phyloP scores from a whole-genome alignment of 1,140 invertebrate genomes.

The Bombus vancouverensis region DNA sequence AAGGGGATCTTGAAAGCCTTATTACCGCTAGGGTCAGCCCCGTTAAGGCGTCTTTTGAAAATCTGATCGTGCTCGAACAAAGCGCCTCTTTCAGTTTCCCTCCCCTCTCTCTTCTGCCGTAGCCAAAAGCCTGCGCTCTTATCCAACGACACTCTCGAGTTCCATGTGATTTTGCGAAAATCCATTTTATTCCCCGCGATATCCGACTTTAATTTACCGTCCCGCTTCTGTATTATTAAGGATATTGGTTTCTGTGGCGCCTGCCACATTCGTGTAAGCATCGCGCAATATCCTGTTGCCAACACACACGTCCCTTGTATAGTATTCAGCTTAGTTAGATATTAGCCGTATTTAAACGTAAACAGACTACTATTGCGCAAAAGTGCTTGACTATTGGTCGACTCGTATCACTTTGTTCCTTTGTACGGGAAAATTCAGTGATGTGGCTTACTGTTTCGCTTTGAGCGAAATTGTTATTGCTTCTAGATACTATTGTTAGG shows the following conservation, averaged over 20 bases:
- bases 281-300: conserved; percentile 38
- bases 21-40: conserved; percentile 48
- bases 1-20: conserved; percentile 64
- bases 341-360: not conserved
- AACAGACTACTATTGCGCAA: not conserved
- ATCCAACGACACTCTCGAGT: conserved; percentile 18
- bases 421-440: not conserved
- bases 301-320: not conserved
- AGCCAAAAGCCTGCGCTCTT: not conserved
- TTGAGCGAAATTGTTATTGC: not conserved
- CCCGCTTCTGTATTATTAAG: conserved; percentile 35
- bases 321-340: not conserved
- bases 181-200: conserved; percentile 12
- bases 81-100: conserved; percentile 18
- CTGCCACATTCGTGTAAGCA: conserved; percentile 3
- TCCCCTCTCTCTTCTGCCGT: not conserved
- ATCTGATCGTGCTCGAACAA: conserved; percentile 64
- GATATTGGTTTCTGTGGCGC: conserved; percentile 38
- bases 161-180: conserved; percentile 11
- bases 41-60: conserved; percentile 63
- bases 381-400: not conserved
- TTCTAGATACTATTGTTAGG: not conserved
- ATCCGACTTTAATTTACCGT: conserved; percentile 42
- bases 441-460: not conserved
- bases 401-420: not conserved